phyloP scores from a whole-genome alignment of 2,797 vertebrate genomes.

The Tinamus major region DNA sequence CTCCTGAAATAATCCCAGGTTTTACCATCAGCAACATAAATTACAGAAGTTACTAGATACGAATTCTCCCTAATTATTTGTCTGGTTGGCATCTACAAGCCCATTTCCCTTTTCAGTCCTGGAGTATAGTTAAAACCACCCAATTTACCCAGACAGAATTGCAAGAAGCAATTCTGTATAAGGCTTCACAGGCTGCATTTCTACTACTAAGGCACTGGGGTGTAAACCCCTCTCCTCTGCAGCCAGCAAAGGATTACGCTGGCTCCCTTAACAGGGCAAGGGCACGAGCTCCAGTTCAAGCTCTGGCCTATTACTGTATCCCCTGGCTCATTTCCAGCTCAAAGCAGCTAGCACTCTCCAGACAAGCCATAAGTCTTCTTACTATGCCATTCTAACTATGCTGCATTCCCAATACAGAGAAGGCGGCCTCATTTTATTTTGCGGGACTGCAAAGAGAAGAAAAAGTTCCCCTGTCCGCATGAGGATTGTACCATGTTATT shows the following conservation, averaged over 20 bases:
- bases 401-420: fast-evolving
- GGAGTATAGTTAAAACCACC: background rate
- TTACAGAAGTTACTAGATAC: background rate
- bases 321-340: background rate
- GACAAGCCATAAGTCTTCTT: background rate
- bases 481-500: background rate
- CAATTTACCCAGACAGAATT: background rate
- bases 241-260: background rate
- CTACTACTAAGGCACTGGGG: background rate
- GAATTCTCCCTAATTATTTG: background rate
- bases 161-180: background rate
- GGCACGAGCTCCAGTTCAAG: background rate
- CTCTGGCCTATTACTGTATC: background rate
- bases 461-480: fast-evolving
- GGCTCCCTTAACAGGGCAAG: background rate
- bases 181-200: background rate
- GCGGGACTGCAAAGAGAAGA: background rate
- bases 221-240: background rate
- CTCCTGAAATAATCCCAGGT: background rate
- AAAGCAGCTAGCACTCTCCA: background rate
- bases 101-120: background rate
- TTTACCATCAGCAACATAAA: background rate
- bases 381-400: background rate
- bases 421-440: background rate
- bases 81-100: background rate